A percentile compares a stretch with the other conserved stretches of the same genome.
These are phyloP conservation scores for Pyrgilauda ruficollis DNA, from an alignment of 2,113 vertebrate genomes.

Conservation along the genomic window DNA sequence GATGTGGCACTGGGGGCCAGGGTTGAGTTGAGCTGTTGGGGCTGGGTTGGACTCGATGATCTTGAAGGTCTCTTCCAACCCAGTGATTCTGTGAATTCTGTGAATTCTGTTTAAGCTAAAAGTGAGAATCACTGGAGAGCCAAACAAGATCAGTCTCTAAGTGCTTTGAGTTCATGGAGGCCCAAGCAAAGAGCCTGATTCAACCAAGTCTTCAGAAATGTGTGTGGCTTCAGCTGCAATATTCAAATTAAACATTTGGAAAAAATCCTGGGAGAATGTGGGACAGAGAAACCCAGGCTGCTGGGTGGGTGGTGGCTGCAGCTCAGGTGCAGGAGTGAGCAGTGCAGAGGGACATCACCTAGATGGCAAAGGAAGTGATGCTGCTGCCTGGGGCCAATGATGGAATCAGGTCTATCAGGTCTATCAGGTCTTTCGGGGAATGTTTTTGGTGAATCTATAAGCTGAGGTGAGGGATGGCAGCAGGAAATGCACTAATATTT, in stretches of 20 bases:
- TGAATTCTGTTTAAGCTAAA: neutral
- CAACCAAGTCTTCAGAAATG: neutral
- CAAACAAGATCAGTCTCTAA: neutral
- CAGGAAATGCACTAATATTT: neutral
- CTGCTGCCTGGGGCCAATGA: accelerated
- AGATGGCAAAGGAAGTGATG: neutral
- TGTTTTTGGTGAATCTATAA: neutral
- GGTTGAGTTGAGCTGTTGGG: neutral
- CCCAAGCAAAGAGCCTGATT: neutral
- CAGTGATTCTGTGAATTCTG: neutral
- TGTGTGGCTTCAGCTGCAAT: neutral
- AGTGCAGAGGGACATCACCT: neutral
- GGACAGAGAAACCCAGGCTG: neutral
- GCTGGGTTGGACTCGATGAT: neutral
- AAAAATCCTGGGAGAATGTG: neutral
- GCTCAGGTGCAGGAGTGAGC: neutral
- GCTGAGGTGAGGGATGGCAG: neutral
- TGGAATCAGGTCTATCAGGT: neutral
- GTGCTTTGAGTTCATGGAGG: neutral
- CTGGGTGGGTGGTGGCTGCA: neutral
- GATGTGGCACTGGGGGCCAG: neutral
- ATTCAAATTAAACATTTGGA: neutral
- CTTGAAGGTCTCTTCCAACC: neutral
- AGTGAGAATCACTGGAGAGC: neutral
- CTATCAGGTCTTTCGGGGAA: neutral